Conservation (phyloP, 2,888 invertebrate species). For the Rotaria socialis region DNA sequence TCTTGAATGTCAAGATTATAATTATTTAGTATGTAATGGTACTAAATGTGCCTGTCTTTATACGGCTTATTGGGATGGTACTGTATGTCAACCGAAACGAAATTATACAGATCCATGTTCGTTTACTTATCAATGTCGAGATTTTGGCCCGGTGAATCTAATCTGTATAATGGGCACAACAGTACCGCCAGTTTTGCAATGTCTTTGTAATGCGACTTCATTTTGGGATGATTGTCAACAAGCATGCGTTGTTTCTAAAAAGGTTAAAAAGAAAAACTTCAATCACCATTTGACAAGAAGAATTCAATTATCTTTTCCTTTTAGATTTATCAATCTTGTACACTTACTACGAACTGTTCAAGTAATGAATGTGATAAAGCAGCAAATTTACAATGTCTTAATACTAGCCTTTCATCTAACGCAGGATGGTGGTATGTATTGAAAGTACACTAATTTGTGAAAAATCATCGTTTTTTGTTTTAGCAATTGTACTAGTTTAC, state of each 20-base stretch:
- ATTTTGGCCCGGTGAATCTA: neutral
- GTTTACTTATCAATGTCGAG: neutral
- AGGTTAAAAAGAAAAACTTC: neutral
- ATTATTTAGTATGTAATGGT: neutral
- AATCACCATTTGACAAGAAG: neutral
- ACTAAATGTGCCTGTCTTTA: neutral
- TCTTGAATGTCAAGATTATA: conserved; percentile 21
- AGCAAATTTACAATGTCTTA: neutral
- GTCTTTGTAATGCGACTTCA: neutral
- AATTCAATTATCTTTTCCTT: neutral
- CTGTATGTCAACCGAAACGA: neutral
- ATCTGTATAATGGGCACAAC: neutral
- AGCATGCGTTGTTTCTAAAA: neutral
- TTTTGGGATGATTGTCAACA: neutral
- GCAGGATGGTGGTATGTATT: conserved; percentile 12
- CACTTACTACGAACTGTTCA: neutral
- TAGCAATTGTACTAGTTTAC: neutral
- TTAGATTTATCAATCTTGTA: neutral
- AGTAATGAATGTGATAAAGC: conserved; percentile 8
- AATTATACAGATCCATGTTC: neutral
- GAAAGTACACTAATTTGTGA: too few species aligned
- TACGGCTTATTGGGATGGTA: neutral
- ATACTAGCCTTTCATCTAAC: neutral
- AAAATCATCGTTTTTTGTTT: neutral
- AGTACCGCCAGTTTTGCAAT: neutral